These are phyloP conservation scores for Vespertilio murinus DNA, from an alignment of 2,797 vertebrate genomes.

Conservation along the genomic window DNA sequence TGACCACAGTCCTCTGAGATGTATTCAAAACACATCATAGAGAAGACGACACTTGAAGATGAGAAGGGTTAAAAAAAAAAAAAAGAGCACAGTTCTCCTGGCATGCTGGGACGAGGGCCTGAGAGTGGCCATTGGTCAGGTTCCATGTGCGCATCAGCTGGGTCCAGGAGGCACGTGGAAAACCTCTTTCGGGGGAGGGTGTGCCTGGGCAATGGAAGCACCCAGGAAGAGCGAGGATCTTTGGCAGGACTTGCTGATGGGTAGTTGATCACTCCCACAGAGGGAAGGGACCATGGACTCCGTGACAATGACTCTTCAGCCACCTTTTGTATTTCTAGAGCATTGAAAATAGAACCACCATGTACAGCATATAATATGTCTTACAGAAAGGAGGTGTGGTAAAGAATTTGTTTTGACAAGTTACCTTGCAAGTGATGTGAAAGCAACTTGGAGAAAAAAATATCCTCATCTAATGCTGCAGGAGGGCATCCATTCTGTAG, in stretches of 20 bases:
- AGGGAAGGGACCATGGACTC: background rate
- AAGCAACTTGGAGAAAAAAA: background rate
- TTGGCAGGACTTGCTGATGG: background rate
- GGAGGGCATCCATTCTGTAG: background rate
- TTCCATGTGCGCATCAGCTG: background rate
- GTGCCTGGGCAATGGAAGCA: background rate
- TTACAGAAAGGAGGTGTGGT: background rate
- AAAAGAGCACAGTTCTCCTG: background rate
- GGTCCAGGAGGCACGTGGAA: background rate
- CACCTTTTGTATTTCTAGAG: slow-evolving; percentile 43
- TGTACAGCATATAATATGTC: background rate
- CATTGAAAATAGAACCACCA: slow-evolving; percentile 21
- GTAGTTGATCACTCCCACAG: background rate
- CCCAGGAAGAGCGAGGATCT: background rate
- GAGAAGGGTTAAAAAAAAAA: background rate
- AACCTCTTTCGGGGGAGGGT: background rate
- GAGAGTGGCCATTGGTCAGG: background rate
- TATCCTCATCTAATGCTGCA: background rate
- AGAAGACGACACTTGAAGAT: background rate
- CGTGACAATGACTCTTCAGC: background rate
- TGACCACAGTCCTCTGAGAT: background rate
- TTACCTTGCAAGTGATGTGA: background rate
- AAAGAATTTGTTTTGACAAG: slow-evolving; percentile 25
- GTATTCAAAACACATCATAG: background rate
- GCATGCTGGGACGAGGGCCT: background rate